Evolutionary conservation across 2,888 invertebrate species (phyloP).

Genomic region (Tetanocera ferruginea): DNA sequence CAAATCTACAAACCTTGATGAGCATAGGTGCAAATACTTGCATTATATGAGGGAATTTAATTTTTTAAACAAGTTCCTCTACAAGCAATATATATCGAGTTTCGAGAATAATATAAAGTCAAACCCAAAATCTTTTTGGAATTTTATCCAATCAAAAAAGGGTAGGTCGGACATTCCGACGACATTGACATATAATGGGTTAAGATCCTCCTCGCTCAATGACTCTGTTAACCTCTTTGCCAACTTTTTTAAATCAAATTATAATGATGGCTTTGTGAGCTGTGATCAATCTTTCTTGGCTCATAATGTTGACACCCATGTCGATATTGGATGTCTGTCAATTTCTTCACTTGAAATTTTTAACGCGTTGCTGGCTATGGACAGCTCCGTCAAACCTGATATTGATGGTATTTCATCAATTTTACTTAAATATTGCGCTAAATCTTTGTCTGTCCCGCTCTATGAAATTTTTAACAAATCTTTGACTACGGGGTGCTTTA

Average conservation of each 20-base stretch:
- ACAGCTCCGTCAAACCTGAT: neutral
- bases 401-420: neutral
- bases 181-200: too few species aligned
- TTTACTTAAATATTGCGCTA: too few species aligned
- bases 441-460: neutral
- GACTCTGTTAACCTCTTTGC: neutral
- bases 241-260: neutral
- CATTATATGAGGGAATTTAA: too few species aligned
- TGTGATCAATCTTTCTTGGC: neutral
- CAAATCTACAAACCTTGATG: neutral
- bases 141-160: too few species aligned
- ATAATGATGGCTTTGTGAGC: neutral
- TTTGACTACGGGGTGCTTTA: neutral
- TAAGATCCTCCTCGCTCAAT: neutral
- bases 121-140: too few species aligned
- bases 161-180: too few species aligned
- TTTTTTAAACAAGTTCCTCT: too few species aligned
- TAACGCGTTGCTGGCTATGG: neutral
- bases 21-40: neutral
- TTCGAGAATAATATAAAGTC: too few species aligned
- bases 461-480: too few species aligned
- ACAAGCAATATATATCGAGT: too few species aligned
- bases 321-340: neutral
- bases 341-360: neutral
- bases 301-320: neutral